Base-by-base conservation (phyloP, 2,113 vertebrate species). In the Epinephelus lanceolatus region DNA sequence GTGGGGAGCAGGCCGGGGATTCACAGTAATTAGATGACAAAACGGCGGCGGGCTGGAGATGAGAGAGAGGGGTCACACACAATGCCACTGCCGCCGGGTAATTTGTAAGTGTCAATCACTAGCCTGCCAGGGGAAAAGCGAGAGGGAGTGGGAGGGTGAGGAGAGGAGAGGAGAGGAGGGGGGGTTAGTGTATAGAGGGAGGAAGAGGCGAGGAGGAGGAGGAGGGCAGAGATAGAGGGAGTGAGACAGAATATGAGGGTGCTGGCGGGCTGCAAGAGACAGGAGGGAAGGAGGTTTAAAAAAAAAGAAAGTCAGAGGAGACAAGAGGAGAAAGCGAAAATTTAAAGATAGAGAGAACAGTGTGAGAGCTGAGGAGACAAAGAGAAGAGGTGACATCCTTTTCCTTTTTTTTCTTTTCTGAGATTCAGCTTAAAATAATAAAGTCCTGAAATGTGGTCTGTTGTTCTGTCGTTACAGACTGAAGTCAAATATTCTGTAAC, bases 1-100 rank as follows among this genome's bases (percentile, higher is more conserved):
- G 96, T 92, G 95, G 96, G 96, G 97, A 97, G 97, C 96, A 96
- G 97, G 96, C 97, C 96, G 96, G 97, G 97, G 97, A 99, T 98
- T 97, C 97, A 97, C 97, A 97, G 98, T 99, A 99, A 99, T 99
- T 99, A 99, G 97, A 99, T 98, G 97, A 99, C 98, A 99, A 99
- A 99, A 98, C 97, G 97, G 97, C 95, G 95, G 96, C 96, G 96
- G 97, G 96, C 97, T 97, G 96, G 96, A 97, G 97, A 98, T 97
- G 97, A 97, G 97, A 98, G 97, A 97, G 97, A 97, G 96, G 97
- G 98, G 97, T 99, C 98, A 97, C 96, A 97, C 97, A 97, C 97
- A 97, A 96, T 96, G 97, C 97, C 97, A 97, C 96, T 95, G 96
- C 96, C 96, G 97, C 96, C 94, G 97, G 97, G 97, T 98, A 99